Conservation (phyloP, 1,140 invertebrate species). For the Caenorhabditis inopinata region DNA sequence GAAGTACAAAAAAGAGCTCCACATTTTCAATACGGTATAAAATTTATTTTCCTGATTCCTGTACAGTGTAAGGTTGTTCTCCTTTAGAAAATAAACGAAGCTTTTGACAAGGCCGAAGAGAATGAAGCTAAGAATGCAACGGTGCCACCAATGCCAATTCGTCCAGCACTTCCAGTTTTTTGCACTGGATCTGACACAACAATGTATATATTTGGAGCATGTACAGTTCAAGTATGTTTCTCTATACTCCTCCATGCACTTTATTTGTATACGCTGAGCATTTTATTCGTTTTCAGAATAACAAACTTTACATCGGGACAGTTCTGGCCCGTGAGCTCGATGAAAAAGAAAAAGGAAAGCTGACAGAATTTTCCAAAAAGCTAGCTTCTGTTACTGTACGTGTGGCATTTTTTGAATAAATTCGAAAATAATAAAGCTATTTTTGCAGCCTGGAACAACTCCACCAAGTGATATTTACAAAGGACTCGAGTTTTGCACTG, state of each 20-base stretch:
- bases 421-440: too few relatives aligned
- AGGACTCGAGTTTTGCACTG: constrained; percentile 58
- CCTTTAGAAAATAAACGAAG: constrained; percentile 53
- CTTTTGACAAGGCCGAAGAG: constrained; percentile 50
- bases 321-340: constrained; percentile 44
- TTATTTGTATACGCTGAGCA: too few relatives aligned
- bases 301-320: constrained; percentile 50
- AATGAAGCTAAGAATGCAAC: constrained; percentile 47
- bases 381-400: constrained; percentile 34
- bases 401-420: background rate
- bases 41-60: background rate
- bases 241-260: background rate
- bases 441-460: constrained; percentile 22
- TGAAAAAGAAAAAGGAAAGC: constrained; percentile 49
- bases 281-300: constrained; percentile 41
- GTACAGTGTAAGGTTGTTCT: background rate
- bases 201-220: constrained; percentile 49
- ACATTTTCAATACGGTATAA: constrained; percentile 47
- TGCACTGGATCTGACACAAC: constrained; percentile 48
- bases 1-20: constrained; percentile 49
- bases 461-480: constrained; percentile 40
- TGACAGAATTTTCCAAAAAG: constrained; percentile 44
- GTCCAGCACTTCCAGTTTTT: constrained; percentile 47
- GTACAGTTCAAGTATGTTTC: constrained; percentile 45
- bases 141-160: constrained; percentile 49